Conservation (phyloP, 2,797 vertebrate species). For the Aeoliscus strigatus region DNA sequence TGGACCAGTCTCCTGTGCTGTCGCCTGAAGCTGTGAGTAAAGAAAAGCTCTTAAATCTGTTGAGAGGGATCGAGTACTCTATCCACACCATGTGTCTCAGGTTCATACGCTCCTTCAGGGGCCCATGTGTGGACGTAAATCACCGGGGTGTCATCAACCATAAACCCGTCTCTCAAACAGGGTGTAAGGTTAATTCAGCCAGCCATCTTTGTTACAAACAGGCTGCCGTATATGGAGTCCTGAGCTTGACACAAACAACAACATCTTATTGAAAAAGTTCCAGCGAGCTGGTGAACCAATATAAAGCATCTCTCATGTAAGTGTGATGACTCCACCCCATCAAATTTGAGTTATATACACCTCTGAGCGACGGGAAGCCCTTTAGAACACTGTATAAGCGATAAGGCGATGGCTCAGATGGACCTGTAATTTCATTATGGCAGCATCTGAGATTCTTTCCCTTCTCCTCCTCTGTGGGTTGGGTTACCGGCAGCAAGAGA, state of each 20-base stretch:
- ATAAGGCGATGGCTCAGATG: slow-evolving; percentile 39
- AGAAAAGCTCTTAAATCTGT: slow-evolving; percentile 44
- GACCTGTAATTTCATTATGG: slow-evolving; percentile 50
- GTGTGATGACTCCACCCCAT: slow-evolving; percentile 4
- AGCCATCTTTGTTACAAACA: slow-evolving; percentile 52
- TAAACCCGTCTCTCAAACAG: slow-evolving; percentile 62
- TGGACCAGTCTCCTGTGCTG: slow-evolving; percentile 19
- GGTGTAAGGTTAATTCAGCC: slow-evolving; percentile 56
- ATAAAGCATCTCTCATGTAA: slow-evolving; percentile 37
- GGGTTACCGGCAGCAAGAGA: slow-evolving; percentile 49
- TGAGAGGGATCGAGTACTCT: slow-evolving; percentile 29
- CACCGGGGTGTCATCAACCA: slow-evolving; percentile 60
- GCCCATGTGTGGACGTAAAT: slow-evolving; percentile 63
- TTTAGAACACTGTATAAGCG: slow-evolving; percentile 31
- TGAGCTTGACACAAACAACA: slow-evolving; percentile 14
- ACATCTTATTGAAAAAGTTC: too few species aligned
- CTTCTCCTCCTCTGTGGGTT: slow-evolving; percentile 31
- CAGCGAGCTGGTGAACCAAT: slow-evolving; percentile 34
- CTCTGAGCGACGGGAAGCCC: slow-evolving; percentile 34
- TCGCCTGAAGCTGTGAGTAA: slow-evolving; percentile 31
- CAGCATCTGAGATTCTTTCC: slow-evolving; percentile 20
- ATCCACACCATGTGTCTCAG: slow-evolving; percentile 47
- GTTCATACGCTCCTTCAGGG: slow-evolving; percentile 60
- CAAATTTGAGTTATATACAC: not conserved
- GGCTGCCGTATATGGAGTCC: slow-evolving; percentile 51